Evolutionary conservation across 2,797 vertebrate species (phyloP), one percentile per base, ranked within the genome.

Genomic region (Anolis apletophallus): DNA sequence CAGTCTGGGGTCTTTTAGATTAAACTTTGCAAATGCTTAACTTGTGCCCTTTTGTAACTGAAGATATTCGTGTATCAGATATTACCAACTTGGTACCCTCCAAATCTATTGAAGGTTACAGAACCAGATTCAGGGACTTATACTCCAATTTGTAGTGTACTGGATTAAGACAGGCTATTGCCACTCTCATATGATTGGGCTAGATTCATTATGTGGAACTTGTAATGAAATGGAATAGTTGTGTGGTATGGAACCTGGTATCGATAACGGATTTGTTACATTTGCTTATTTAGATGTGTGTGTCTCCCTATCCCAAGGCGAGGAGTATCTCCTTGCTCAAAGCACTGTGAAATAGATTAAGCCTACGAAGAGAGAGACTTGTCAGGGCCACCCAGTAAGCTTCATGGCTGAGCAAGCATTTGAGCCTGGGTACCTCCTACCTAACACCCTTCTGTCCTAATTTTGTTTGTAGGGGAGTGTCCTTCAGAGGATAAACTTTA

Each of bases 401-500:
- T 72, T 83, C 81, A 74, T 74, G 36, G 23, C 81, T 50, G 55
- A 75, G 55, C 26, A 83, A 83, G 29, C 36, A 75, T 73, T 46
- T 61, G 23, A 57, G 54, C n/a, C 69, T 11, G 32, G 34, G 32
- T 73, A 73, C 11, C 69, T 10, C 81, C 34, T 74, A 21, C 72
- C 55, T 50, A 54, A 81, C 17, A 32, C 23, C 72, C 54, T 59
- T 59, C 21, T 73, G 21, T 57, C 54, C 81, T 71, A 73, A 50
- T 74, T 59, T 75, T 83, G 36, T 14, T 77, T 55, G 73, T 8
- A 6, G 7, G 46, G 12, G 36, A 13, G n/a, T 16, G 67, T 3
- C 21, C 54, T 55, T 34, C 52, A n/a, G 34, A n/a, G 23, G 69
- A 57, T 29, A 57, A 72, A 72, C 68, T 40, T 73, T 40, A 40